A percentile compares a stretch with the other conserved stretches of the same genome.
These are phyloP conservation scores for Onychostoma macrolepis DNA, from an alignment of 2,113 vertebrate genomes.

Conservation along the genomic window DNA sequence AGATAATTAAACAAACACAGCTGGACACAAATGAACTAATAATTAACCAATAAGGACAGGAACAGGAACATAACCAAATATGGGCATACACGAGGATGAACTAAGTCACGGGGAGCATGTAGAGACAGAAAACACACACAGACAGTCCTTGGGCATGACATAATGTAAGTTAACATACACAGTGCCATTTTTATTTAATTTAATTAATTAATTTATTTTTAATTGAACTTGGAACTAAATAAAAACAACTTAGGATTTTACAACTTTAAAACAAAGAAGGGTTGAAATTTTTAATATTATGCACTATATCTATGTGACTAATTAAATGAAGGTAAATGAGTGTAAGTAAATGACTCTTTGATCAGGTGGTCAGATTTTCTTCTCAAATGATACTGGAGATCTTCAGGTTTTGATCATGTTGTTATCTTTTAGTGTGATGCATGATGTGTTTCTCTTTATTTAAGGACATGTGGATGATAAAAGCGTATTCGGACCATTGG, in stretches of 20 bases:
- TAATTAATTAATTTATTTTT: no score
- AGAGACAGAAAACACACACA: no score
- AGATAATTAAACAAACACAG: no score
- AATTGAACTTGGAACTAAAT: no score
- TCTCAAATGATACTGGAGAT: background rate
- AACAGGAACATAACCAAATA: no score
- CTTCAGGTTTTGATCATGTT: background rate
- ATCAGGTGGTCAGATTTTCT: background rate
- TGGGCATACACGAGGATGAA: no score
- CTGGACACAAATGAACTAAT: no score
- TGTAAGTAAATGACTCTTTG: background rate
- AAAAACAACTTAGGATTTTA: background rate
- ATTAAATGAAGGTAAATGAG: background rate
- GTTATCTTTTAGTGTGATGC: background rate
- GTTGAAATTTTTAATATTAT: background rate
- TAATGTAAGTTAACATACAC: no score
- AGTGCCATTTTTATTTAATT: no score
- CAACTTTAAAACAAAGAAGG: background rate
- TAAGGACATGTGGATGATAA: background rate
- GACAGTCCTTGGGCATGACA: no score
- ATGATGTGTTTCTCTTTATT: background rate
- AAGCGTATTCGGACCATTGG: background rate
- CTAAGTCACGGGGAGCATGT: no score
- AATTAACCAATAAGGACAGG: no score
- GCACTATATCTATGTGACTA: background rate